Percentiles rank a stretch among this genome's conserved stretches.
Conservation (phyloP, 2,888 invertebrate genomes). For the Hydrotaea cyrtoneurina region DNA sequence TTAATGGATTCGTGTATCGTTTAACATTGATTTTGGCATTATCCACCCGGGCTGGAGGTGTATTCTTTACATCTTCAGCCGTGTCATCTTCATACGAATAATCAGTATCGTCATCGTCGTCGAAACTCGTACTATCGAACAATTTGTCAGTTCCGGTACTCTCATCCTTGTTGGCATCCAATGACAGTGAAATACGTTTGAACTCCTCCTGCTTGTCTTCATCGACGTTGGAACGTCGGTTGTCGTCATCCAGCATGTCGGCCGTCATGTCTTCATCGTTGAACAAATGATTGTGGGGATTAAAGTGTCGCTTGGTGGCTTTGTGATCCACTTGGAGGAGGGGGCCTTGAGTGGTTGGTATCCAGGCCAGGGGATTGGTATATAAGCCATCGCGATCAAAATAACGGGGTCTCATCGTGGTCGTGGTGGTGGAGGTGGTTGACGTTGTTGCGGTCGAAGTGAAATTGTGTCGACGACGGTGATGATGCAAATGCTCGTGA, state of each 20-base stretch:
- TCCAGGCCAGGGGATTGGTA: conserved; percentile 49
- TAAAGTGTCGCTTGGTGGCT: conserved; percentile 3
- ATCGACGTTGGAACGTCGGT: conserved; percentile 18
- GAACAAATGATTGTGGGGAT: conserved; percentile 54
- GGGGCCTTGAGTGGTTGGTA: conserved; percentile 73
- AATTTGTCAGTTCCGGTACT: conserved; percentile 7
- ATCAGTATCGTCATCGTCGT: conserved; percentile 40
- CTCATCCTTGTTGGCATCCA: conserved; percentile 40
- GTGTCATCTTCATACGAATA: conserved; percentile 66
- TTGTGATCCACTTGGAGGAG: conserved; percentile 32
- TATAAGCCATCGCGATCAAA: conserved; percentile 78
- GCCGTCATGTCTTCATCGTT: conserved; percentile 37
- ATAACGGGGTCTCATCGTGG: conserved; percentile 70
- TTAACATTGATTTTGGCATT: conserved; percentile 56
- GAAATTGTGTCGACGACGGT: conserved; percentile 77
- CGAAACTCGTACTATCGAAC: neutral
- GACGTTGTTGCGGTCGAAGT: conserved; percentile 41
- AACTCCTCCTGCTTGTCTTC: conserved; percentile 43
- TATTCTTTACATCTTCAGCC: conserved; percentile 58
- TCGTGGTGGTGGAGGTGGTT: conserved; percentile 45
- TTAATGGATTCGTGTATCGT: conserved; percentile 56
- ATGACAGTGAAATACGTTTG: conserved; percentile 62
- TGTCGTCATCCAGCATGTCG: neutral
- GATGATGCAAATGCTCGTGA: conserved; percentile 77
- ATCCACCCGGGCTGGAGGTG: neutral